Evolutionary conservation across 2,113 vertebrate species (phyloP), one percentile per base, ranked within the genome.

Genomic region (Malurus cyaneus): DNA sequence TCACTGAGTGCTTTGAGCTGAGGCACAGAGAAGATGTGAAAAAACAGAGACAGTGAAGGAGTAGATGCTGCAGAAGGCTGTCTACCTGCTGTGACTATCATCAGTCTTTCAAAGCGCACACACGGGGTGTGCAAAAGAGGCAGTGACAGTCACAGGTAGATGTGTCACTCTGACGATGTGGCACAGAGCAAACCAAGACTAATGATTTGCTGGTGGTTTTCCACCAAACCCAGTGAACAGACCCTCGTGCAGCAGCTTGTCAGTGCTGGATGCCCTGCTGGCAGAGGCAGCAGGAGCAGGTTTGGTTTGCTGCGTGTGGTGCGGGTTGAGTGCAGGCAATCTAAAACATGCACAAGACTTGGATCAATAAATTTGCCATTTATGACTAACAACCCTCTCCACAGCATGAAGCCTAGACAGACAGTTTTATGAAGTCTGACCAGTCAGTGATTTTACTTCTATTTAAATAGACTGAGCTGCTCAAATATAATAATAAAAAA

Each of bases 301-400:
- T 42, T 62, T 64, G 12, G 18, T 44, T 41, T 67, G 32, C 20
- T 81, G 69, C 4, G 2, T 7, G 14, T 3, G 5, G 2, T 28
- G 26, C 26, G 52, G 34, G 24, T 25, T 80, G 56, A 77, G 52
- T 39, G 25, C 20, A 67, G 54, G 29, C 46, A 54, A 53, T 42
- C 16, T 26, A 47, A 66, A 74, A 50, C 0, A 7, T 0, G 1
- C 12, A 14, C 0, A 0, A 86, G 46, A 46, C 18, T 89, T 0
- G 0, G 54, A 53, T n/a, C 53, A 66, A 80, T 32, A 59, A 46
- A 52, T 13, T 25, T 76, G 9, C 36, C 47, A 5, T 46, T 39
- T 78, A 18, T 26, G 61, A 46, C 12, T 18, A 66, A 44, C 4
- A 15, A 34, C 14, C 10, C 18, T 52, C 32, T 59, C 25, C 53